Evolutionary conservation across 2,113 vertebrate species (phyloP).

Genomic region (cattle (Bos taurus)): ARS-UCD2.0 NC_037337.1:85730501-85731000

Average conservation of each 20-base stretch:
- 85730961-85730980: background rate
- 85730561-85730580: background rate
- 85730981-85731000: background rate
- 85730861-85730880: conserved; percentile 61
- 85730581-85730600: background rate
- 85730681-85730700: background rate
- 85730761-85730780: background rate
- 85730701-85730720: background rate
- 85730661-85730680: background rate
- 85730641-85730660: accelerated
- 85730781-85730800: conserved; percentile 36
- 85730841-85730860: conserved; percentile 68
- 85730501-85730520: background rate
- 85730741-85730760: background rate
- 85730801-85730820: conserved; percentile 26
- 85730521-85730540: background rate
- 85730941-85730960: background rate
- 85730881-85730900: conserved; percentile 63
- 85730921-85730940: background rate
- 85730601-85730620: background rate
- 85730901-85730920: conserved; percentile 52
- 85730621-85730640: background rate
- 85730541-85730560: background rate
- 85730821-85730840: conserved; percentile 66
- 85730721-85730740: background rate